Evolutionary conservation across 2,888 invertebrate genomes (phyloP).

Genomic region (Nomada ferruginata): DNA sequence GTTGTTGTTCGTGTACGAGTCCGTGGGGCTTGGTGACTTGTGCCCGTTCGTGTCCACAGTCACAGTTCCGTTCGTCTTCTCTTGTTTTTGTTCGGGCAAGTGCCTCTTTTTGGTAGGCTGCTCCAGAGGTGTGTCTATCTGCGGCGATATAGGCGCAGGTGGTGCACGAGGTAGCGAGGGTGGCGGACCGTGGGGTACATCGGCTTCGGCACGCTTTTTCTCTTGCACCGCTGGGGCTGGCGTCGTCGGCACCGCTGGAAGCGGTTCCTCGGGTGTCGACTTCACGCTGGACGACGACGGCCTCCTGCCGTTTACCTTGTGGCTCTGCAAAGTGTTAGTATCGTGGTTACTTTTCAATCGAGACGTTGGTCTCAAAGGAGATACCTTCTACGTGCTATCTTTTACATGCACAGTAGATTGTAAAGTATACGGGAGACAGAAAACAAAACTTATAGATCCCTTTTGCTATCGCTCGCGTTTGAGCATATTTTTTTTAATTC

Average conservation of each 20-base stretch:
- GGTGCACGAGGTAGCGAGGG: constrained; percentile 81
- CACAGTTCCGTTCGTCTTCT: constrained; percentile 74
- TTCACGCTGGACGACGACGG: constrained; percentile 83
- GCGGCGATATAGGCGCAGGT: constrained; percentile 75
- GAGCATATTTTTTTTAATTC: too few relatives aligned
- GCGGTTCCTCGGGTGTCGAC: constrained; percentile 82
- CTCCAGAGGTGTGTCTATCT: constrained; percentile 77
- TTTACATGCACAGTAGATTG: too few relatives aligned
- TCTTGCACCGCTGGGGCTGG: constrained; percentile 81
- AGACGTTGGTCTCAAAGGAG: too few relatives aligned
- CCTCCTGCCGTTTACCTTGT: constrained; percentile 86
- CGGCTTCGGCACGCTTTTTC: constrained; percentile 82
- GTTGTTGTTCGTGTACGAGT: constrained; percentile 83
- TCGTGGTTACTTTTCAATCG: not conserved
- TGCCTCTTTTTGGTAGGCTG: constrained; percentile 74
- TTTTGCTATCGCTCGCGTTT: too few relatives aligned
- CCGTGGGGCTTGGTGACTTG: constrained; percentile 81
- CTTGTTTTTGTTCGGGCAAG: constrained; percentile 71
- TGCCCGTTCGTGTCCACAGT: constrained; percentile 80
- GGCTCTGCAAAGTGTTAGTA: constrained; percentile 73
- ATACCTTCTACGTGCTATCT: too few relatives aligned
- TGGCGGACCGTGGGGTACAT: constrained; percentile 82
- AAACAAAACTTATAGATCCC: not conserved
- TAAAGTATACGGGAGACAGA: not conserved
- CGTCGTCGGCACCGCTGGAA: constrained; percentile 82